A percentile compares a stretch with the other conserved stretches of the same genome.
phyloP scores from a whole-genome alignment of 1,140 invertebrate species.

The Rhynchophorus ferrugineus region DNA sequence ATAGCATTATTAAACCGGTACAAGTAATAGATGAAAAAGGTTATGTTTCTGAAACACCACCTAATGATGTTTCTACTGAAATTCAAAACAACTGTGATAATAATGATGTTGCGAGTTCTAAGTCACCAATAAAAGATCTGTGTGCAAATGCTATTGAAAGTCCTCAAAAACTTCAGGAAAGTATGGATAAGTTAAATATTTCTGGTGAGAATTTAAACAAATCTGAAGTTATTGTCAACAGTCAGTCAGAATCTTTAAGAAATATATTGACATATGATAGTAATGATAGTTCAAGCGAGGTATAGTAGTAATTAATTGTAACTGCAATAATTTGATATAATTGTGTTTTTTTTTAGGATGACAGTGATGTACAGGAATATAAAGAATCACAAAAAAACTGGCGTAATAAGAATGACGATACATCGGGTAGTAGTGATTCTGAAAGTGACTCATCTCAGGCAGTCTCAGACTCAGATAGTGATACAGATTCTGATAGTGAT shows the following conservation, averaged over 20 bases:
- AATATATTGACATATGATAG: conserved; percentile 18
- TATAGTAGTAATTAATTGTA: conserved; percentile 4
- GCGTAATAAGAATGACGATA: conserved; percentile 2
- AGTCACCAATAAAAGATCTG: too few relatives aligned
- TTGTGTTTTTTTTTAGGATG: conserved; percentile 1
- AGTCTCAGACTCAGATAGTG: conserved; percentile 7
- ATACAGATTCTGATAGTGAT: conserved; percentile 11
- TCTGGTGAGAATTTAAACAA: conserved; percentile 1
- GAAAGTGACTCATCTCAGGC: conserved; percentile 14
- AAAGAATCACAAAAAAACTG: not conserved
- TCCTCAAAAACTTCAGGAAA: not conserved
- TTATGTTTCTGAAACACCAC: too few relatives aligned
- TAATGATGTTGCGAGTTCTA: too few relatives aligned
- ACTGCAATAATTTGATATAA: not conserved
- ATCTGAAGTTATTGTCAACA: conserved; percentile 20
- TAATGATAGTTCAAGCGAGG: conserved; percentile 12
- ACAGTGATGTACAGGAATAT: not conserved
- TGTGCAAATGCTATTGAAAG: too few relatives aligned
- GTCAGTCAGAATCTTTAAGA: conserved; percentile 19
- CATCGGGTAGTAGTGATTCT: conserved; percentile 10
- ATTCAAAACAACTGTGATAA: too few relatives aligned
- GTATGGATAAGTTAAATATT: not conserved
- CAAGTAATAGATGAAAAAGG: too few relatives aligned
- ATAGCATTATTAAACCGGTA: too few relatives aligned
- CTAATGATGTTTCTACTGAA: too few relatives aligned